Conservation (phyloP, 1,140 invertebrate species). For the Drosophila busckii region DNA sequence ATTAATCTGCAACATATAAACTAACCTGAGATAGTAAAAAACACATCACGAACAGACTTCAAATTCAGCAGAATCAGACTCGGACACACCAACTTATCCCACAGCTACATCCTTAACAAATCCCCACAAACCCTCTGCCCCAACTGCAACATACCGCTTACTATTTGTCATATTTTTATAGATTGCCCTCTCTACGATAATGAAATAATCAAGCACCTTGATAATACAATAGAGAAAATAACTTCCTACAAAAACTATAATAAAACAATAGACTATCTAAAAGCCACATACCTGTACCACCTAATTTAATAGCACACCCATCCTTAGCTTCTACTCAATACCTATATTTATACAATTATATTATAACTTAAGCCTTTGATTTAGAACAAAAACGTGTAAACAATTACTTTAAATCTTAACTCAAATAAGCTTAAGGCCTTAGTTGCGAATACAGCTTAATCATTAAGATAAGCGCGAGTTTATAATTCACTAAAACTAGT, state of each 20-base stretch:
- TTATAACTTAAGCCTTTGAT: too few relatives aligned
- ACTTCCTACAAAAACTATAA: conserved; percentile 2
- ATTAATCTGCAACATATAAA: not conserved
- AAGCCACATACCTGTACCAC: conserved; percentile 6
- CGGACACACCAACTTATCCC: conserved; percentile 9
- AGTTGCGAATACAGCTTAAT: too few relatives aligned
- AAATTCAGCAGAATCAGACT: conserved; percentile 1
- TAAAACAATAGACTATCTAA: conserved; percentile 2
- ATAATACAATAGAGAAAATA: conserved; percentile 2
- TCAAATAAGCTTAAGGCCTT: too few relatives aligned
- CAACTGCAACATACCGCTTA: not conserved
- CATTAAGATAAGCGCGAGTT: too few relatives aligned
- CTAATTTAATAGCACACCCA: too few relatives aligned
- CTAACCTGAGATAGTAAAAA: not conserved
- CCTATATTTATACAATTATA: too few relatives aligned
- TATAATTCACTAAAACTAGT: not conserved
- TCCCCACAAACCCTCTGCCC: not conserved
- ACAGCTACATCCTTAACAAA: conserved; percentile 4
- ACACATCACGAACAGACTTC: not conserved
- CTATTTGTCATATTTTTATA: not conserved
- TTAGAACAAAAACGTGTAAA: too few relatives aligned
- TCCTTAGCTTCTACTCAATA: too few relatives aligned
- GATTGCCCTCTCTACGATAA: conserved; percentile 1
- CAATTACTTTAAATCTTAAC: too few relatives aligned
- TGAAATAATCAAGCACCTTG: not conserved